Evolutionary conservation across 2,888 invertebrate genomes (phyloP), one percentile per base, ranked within the genome.

Genomic region (Erebia palarica): DNA sequence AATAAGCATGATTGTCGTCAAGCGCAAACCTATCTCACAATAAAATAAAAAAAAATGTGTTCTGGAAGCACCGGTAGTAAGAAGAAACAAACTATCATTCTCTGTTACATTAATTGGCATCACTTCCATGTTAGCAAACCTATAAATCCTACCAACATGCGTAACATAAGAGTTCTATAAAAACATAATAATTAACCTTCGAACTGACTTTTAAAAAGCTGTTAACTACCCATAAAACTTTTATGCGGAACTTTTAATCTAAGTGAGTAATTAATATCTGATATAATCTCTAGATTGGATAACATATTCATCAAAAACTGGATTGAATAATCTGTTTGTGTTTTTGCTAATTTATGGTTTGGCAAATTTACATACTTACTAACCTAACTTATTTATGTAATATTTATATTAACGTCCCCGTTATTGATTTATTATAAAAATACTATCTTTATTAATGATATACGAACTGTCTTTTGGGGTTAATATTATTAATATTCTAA

Each of bases 401-500:
- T 36, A 7, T 4, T 11, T 59, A 14, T 5, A 47, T 47, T 18
- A 18, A 61, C 11, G 18, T 11, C 11, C 44, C 18, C 44, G n/a
- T 61, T 47, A 44, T 61, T 13, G 47, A 44, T 44, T 61, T 16
- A 44, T 61, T 16, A 61, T 18, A 13, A 47, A 44, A 44, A n/a
- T 42, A n/a, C 7, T 16, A 16, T 42, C 3, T 59, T 59, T 21
- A 27, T 36, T 14, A 36, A 7, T 36, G 7, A 16, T 42, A 60
- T 16, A 60, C 59, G 8, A 60, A 42, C 36, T 60, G 36, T 36
- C 2, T 36, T 60, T 60, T 60, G 59, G 42, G 59, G 59, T 60
- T 60, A 42, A 60, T n/a, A 42, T 58, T 11, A 14, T 58, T 14
- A 58, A 14, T 27, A 14, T 58, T 58, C 3, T 58, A 58, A 58